phyloP scores from a whole-genome alignment of 2,888 invertebrate species.

The Copidosoma aretas region DNA sequence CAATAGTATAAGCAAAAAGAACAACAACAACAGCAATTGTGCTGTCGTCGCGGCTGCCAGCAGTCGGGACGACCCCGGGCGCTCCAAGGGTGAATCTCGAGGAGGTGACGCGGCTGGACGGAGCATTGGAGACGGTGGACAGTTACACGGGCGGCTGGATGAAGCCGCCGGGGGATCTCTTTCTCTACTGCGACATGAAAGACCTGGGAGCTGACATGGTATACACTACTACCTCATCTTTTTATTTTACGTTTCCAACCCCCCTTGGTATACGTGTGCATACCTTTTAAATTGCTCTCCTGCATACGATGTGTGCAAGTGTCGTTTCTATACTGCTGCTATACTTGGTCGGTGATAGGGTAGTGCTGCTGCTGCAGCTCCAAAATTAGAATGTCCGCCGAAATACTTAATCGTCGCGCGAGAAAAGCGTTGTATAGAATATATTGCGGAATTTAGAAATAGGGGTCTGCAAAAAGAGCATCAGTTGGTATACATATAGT shows the following conservation, averaged over 20 bases:
- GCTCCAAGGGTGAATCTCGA: constrained; percentile 55
- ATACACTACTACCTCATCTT: constrained; percentile 49
- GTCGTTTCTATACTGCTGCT: too few relatives aligned
- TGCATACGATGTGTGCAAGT: too few relatives aligned
- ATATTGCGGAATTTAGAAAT: not conserved
- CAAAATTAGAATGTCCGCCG: not conserved
- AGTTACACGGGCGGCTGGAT: constrained; percentile 65
- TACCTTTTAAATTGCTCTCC: too few relatives aligned
- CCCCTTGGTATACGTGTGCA: not conserved
- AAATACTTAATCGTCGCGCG: not conserved
- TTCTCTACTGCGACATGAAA: constrained; percentile 77
- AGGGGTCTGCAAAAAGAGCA: not conserved
- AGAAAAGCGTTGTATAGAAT: not conserved
- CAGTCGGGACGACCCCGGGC: constrained; percentile 41
- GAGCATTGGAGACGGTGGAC: constrained; percentile 61
- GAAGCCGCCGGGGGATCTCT: constrained; percentile 74
- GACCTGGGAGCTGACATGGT: constrained; percentile 85
- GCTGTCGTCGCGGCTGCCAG: constrained; percentile 36
- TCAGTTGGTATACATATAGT: too few relatives aligned
- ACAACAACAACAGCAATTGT: too few relatives aligned
- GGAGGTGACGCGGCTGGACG: constrained; percentile 53
- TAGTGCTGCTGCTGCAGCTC: not conserved
- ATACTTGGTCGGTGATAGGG: too few relatives aligned
- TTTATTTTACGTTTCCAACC: not conserved
- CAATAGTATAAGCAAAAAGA: too few relatives aligned